phyloP scores from a whole-genome alignment of 2,797 vertebrate genomes.

The Bovichtus variegatus region DNA sequence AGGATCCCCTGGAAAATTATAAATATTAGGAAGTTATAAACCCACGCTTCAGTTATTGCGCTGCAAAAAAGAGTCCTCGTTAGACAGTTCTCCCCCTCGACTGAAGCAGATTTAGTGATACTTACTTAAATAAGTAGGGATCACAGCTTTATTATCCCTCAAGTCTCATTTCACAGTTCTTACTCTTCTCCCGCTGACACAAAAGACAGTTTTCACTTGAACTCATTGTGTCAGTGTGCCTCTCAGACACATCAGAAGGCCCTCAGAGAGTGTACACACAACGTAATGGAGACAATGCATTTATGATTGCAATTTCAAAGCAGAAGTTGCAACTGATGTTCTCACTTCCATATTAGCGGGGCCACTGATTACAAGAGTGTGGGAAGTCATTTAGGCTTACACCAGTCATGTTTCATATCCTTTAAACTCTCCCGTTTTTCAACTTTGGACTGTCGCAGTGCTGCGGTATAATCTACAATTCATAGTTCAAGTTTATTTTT shows the following conservation, averaged over 20 bases:
- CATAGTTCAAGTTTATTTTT: neutral
- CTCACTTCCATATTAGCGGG: constrained; percentile 44
- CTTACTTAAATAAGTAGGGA: constrained; percentile 49
- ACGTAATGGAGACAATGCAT: neutral
- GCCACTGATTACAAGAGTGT: neutral
- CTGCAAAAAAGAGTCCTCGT: constrained; percentile 44
- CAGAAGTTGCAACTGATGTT: constrained; percentile 56
- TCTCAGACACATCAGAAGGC: neutral
- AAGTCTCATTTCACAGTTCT: constrained; percentile 49
- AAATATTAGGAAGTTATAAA: constrained; percentile 39
- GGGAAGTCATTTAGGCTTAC: constrained; percentile 44
- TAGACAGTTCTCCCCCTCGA: constrained; percentile 11
- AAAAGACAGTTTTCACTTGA: neutral
- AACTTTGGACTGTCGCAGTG: neutral
- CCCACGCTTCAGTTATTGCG: constrained; percentile 27
- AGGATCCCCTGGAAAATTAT: constrained; percentile 12
- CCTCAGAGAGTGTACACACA: neutral
- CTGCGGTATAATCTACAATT: neutral
- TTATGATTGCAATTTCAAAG: constrained; percentile 32
- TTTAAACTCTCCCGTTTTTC: constrained; percentile 3
- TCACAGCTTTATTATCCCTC: constrained; percentile 40
- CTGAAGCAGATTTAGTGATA: constrained; percentile 50
- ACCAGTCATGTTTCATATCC: constrained; percentile 24
- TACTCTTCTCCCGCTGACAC: constrained; percentile 6
- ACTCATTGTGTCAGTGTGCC: neutral